Percentiles rank a stretch among this genome's conserved stretches.
Evolutionary conservation across 2,888 invertebrate genomes (phyloP).

Genomic region (Cataglyphis rosenhaueri): DNA sequence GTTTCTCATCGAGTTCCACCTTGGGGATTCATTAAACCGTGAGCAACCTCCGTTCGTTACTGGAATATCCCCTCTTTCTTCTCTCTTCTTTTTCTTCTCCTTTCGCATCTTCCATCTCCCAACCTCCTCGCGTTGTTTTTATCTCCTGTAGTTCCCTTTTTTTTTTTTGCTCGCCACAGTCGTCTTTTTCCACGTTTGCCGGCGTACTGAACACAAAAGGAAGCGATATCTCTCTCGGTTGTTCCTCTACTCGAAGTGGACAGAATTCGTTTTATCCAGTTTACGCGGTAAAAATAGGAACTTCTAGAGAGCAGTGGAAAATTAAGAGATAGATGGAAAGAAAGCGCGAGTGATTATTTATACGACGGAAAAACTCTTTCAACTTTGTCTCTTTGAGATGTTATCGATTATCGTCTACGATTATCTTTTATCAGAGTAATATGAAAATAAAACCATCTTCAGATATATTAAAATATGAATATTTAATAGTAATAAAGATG

Average conservation of each 20-base stretch:
- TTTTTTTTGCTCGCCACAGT: conserved; percentile 13
- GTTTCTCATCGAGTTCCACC: conserved; percentile 34
- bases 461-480: background rate
- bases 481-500: background rate
- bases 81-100: background rate
- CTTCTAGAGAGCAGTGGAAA: conserved; percentile 21
- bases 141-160: background rate
- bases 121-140: conserved; percentile 46
- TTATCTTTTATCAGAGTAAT: background rate
- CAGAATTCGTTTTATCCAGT: conserved; percentile 56
- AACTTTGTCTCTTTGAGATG: background rate
- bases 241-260: conserved; percentile 27
- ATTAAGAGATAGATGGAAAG: conserved; percentile 57
- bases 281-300: conserved; percentile 37
- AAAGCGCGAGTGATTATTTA: conserved; percentile 35
- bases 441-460: background rate
- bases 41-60: conserved; percentile 63
- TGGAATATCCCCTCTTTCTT: conserved; percentile 39
- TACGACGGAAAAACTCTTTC: background rate
- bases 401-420: background rate
- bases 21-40: conserved; percentile 68
- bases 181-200: conserved; percentile 39
- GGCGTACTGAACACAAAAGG: conserved; percentile 43
- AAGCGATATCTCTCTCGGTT: conserved; percentile 59
- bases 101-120: conserved; percentile 42